Conservation (phyloP, 2,797 vertebrate genomes). For the Muscicapa comitata region DNA sequence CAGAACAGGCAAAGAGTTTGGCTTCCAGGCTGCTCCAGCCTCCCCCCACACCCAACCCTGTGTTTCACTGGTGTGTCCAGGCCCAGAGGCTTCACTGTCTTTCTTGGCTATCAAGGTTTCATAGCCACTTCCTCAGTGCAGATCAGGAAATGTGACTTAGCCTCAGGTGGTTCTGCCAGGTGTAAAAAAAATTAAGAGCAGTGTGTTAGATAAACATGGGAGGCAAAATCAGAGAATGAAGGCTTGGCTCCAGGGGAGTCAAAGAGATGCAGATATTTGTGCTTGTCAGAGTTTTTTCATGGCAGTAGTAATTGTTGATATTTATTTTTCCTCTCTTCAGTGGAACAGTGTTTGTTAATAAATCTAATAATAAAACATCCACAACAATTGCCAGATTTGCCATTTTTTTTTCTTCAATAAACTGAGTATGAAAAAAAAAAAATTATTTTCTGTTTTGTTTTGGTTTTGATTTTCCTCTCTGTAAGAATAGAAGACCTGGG, state of each 20-base stretch:
- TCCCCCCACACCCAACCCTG: rapidly evolving
- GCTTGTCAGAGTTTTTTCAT: neutral
- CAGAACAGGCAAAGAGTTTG: neutral
- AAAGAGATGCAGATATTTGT: neutral
- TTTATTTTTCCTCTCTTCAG: slow-evolving; percentile 53
- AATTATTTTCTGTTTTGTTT: neutral
- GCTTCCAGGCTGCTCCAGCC: neutral
- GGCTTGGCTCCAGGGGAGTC: neutral
- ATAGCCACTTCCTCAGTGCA: neutral
- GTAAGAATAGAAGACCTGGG: neutral
- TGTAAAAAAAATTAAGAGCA: neutral
- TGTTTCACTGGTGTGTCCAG: neutral
- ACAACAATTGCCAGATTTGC: slow-evolving; percentile 30
- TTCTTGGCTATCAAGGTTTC: neutral
- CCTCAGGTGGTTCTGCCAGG: neutral
- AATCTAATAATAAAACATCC: slow-evolving; percentile 55
- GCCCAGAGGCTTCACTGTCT: neutral
- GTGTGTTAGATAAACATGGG: neutral
- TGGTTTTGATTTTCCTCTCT: rapidly evolving
- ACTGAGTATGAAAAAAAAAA: neutral
- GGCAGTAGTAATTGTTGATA: slow-evolving; percentile 55
- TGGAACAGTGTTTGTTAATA: slow-evolving; percentile 53
- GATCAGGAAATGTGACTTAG: neutral
- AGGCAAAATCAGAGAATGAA: neutral
- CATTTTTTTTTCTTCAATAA: neutral